These are phyloP conservation scores for Trissolcus brochymenae DNA, from an alignment of 2,888 invertebrate genomes.

Conservation along the genomic window DNA sequence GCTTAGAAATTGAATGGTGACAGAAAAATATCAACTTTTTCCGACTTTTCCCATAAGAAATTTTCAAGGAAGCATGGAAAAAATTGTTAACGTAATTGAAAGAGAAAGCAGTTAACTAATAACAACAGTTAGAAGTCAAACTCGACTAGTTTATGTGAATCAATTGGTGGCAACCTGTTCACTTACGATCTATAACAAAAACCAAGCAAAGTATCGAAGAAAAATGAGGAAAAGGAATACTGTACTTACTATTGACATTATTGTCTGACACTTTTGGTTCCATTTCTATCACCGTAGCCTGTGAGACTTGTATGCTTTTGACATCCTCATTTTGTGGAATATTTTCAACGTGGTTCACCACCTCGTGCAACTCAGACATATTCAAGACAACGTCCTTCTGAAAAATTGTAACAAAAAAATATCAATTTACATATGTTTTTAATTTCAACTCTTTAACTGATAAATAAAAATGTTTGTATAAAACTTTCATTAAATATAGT, in stretches of 20 bases:
- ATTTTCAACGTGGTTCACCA: neutral
- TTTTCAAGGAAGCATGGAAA: neutral
- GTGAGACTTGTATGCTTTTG: conserved; percentile 54
- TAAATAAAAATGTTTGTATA: too few species aligned
- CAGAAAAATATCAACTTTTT: too few species aligned
- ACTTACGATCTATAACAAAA: neutral
- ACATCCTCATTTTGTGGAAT: conserved; percentile 10
- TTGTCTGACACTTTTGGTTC: conserved; percentile 12
- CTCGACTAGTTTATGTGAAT: conserved; percentile 2
- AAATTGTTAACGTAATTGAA: conserved; percentile 8
- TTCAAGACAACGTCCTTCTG: conserved; percentile 22
- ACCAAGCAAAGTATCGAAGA: neutral
- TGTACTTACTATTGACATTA: conserved; percentile 16
- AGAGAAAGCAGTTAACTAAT: conserved; percentile 20
- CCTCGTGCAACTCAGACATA: conserved; percentile 13
- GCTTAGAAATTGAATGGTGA: too few species aligned
- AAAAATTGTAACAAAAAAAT: neutral
- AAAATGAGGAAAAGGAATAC: neutral
- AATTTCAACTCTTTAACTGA: too few species aligned
- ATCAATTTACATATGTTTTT: too few species aligned
- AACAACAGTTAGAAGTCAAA: conserved; percentile 6
- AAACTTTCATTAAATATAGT: too few species aligned
- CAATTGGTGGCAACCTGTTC: neutral
- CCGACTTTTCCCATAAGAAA: neutral
- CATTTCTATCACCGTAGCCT: conserved; percentile 35